Base-by-base conservation (phyloP, 2,113 vertebrate species). In the Xenopus laevis region DNA sequence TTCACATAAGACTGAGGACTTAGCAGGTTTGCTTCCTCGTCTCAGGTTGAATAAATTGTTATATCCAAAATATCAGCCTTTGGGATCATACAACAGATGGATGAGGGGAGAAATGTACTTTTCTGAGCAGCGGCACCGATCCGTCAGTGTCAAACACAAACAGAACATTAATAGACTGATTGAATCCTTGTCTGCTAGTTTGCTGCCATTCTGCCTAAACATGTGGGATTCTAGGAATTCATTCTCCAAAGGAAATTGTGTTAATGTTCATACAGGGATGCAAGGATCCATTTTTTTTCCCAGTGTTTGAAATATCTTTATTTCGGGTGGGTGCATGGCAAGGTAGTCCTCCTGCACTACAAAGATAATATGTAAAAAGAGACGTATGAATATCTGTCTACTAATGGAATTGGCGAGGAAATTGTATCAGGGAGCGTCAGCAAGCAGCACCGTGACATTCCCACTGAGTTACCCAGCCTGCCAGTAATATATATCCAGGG, bases 81-180 rank as follows among this genome's bases (percentile, higher is more conserved):
- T 44, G 46, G 65, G 30, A 76, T 13, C 12, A 20, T 27, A 63
- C 65, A 63, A 46, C 65, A 69, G 46, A 76, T 63, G 68, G 73
- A 76, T 63, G 58, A 27, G 52, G 68, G 52, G 62, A 68, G 12
- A 76, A 76, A 68, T 69, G 59, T 61, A 64, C 65, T 61, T 33
- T 16, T 61, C 67, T 61, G 58, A 60, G 64, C 40, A 50, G 65
- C n/a, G 61, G 45, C 67, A 68, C 40, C 40, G 18, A 76, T 76
- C 65, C n/a, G 57, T 68, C 73, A 68, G 66, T 70, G 58, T 70
- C 59, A 57, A 17, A 77, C 59, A 57, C 65, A 30, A 12, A 64
- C 58, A 70, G 65, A 61, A 69, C 73, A 75, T 68, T 64, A 70
- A 70, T 77, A 70, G 30, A 46, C 18, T 70, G 74, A 75, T 75